These are phyloP conservation scores for Drosophila erecta DNA, from an alignment of 1,140 invertebrate genomes.

Conservation along the genomic window DNA sequence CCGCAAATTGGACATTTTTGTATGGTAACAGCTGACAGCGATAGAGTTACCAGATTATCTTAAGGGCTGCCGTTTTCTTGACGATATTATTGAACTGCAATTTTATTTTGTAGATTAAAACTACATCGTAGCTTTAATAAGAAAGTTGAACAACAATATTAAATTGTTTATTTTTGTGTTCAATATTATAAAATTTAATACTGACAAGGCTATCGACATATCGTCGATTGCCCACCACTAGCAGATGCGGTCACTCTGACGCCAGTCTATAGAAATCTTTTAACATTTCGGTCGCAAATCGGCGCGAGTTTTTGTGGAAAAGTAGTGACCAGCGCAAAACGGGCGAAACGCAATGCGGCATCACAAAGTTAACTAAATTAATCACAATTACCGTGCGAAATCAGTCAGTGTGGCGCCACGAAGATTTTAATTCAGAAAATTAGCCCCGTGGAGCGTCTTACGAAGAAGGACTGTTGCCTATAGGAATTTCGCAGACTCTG, in stretches of 20 bases:
- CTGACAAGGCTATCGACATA: not conserved
- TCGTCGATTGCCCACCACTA: not conserved
- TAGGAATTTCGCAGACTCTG: constrained; percentile 18
- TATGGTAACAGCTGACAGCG: constrained; percentile 3
- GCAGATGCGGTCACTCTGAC: not conserved
- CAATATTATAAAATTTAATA: not conserved
- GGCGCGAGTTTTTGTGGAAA: not conserved
- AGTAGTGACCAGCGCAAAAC: not conserved
- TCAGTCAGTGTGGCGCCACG: not conserved
- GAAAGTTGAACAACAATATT: not conserved
- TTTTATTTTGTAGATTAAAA: too few species aligned
- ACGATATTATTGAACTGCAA: not conserved
- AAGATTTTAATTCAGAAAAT: constrained; percentile 24
- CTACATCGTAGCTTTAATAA: not conserved
- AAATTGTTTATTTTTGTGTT: not conserved
- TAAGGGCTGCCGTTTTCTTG: not conserved
- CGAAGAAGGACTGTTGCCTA: not conserved
- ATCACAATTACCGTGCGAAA: not conserved
- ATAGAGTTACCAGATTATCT: not conserved
- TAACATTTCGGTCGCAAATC: constrained; percentile 30
- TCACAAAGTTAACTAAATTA: constrained; percentile 13
- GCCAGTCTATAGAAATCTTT: constrained; percentile 14
- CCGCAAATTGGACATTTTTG: constrained; percentile 69
- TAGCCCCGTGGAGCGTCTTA: not conserved
- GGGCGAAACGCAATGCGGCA: constrained; percentile 17